Conservation (phyloP, 2,113 vertebrate species). For the Caranx melampygus region DNA sequence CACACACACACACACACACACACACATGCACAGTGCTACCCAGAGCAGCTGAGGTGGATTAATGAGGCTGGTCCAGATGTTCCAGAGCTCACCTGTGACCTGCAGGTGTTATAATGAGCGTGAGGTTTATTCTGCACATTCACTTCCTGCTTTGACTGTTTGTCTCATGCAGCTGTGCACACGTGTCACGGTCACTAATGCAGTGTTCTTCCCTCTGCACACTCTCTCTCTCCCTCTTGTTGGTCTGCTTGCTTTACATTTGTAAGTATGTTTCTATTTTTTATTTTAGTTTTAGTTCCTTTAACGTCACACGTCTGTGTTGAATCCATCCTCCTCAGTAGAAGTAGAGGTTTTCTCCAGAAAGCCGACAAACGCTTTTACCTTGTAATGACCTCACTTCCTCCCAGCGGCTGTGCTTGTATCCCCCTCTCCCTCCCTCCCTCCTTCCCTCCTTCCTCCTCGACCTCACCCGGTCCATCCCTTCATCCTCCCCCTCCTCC, state of each 20-base stretch:
- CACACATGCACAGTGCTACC: not conserved
- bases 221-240: slow-evolving; percentile 77
- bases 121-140: no score
- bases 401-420: slow-evolving; percentile 63
- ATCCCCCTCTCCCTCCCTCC: not conserved
- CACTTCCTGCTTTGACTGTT: no score
- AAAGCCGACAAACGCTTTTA: slow-evolving; percentile 40
- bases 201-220: slow-evolving; percentile 72
- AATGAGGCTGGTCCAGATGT: slow-evolving; percentile 65
- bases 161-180: no score
- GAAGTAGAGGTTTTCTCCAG: slow-evolving; percentile 64
- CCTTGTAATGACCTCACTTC: slow-evolving; percentile 48
- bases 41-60: slow-evolving; percentile 30
- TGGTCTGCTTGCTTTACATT: slow-evolving; percentile 82
- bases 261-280: slow-evolving; percentile 81
- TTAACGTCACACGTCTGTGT: not conserved
- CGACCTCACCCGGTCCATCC: not conserved
- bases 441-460: not conserved
- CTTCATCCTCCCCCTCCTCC: no score
- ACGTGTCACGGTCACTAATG: slow-evolving; percentile 51
- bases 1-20: not conserved
- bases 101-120: not conserved
- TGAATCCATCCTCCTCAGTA: slow-evolving; percentile 49
- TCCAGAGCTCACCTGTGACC: slow-evolving; percentile 24
- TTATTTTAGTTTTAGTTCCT: slow-evolving; percentile 33